A percentile compares a stretch with the other conserved stretches of the same genome.
Evolutionary conservation across 2,888 invertebrate species (phyloP).

Genomic region (Amiota mariae): DNA sequence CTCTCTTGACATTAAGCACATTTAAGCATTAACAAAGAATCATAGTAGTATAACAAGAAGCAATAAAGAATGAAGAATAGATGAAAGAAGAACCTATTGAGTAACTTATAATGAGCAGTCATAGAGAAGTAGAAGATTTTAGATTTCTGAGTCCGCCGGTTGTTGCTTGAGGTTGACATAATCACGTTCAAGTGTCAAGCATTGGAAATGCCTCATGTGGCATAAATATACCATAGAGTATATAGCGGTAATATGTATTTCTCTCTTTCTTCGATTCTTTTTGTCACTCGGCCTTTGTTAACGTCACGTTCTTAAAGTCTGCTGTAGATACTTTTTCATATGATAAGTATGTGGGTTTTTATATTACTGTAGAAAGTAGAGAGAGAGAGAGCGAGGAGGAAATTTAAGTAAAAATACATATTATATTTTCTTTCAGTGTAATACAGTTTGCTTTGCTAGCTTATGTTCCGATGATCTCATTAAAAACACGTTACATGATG

Average conservation of each 20-base stretch:
- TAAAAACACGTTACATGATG: constrained; percentile 64
- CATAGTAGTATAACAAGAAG: background rate
- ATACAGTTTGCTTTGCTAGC: no score
- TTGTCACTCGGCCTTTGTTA: constrained; percentile 49
- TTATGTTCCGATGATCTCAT: constrained; percentile 49
- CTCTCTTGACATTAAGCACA: constrained; percentile 21
- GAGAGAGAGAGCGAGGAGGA: background rate
- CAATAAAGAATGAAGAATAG: background rate
- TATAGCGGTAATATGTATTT: constrained; percentile 28
- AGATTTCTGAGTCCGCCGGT: no score
- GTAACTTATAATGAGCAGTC: constrained; percentile 49
- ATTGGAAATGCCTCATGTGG: constrained; percentile 7
- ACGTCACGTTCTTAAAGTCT: constrained; percentile 56
- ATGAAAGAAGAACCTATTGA: constrained; percentile 52
- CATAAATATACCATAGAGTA: constrained; percentile 30
- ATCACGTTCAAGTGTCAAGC: constrained; percentile 65
- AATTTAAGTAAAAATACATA: background rate
- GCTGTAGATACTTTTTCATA: constrained; percentile 8
- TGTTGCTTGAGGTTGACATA: constrained; percentile 57
- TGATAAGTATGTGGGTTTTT: constrained; percentile 14
- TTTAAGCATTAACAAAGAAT: constrained; percentile 6
- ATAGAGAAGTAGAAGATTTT: constrained; percentile 3
- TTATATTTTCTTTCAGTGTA: no score
- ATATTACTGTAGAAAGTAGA: background rate
- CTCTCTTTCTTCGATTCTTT: constrained; percentile 39